Evolutionary conservation across 2,113 vertebrate genomes (phyloP).

Genomic region (Macroglossus sobrinus): DNA sequence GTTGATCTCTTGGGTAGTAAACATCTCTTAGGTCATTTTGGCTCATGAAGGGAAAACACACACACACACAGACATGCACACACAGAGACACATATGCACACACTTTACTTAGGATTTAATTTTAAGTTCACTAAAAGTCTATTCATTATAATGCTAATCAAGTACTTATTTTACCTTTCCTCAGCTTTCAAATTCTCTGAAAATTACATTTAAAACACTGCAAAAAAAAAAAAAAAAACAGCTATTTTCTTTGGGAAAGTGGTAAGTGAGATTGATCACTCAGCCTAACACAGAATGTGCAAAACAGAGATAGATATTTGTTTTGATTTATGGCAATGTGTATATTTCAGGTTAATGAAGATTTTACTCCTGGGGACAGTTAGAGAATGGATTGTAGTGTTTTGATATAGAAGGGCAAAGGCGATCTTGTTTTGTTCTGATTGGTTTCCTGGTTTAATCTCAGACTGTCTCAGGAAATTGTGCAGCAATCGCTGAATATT

Average conservation of each 20-base stretch:
- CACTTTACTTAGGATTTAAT: not conserved
- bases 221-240: not conserved
- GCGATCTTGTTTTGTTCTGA: constrained; percentile 3
- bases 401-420: not conserved
- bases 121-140: not conserved
- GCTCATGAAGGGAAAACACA: not conserved
- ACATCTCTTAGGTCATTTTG: not conserved
- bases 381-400: not conserved
- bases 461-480: not conserved
- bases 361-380: constrained; percentile 36
- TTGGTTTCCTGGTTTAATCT: constrained; percentile 35
- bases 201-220: constrained; percentile 34
- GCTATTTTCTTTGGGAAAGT: constrained; percentile 23
- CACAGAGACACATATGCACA: not conserved
- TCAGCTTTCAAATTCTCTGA: not conserved
- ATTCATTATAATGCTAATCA: not conserved
- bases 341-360: constrained; percentile 43
- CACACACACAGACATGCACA: not conserved
- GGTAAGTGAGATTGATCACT: not conserved
- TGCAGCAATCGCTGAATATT: not conserved
- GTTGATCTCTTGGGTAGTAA: not conserved
- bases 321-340: constrained; percentile 36
- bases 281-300: not conserved
- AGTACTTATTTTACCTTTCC: not conserved
- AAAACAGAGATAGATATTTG: constrained; percentile 5